phyloP scores from a whole-genome alignment of 1,140 invertebrate genomes.

The Neoseiulus cucumeris region DNA sequence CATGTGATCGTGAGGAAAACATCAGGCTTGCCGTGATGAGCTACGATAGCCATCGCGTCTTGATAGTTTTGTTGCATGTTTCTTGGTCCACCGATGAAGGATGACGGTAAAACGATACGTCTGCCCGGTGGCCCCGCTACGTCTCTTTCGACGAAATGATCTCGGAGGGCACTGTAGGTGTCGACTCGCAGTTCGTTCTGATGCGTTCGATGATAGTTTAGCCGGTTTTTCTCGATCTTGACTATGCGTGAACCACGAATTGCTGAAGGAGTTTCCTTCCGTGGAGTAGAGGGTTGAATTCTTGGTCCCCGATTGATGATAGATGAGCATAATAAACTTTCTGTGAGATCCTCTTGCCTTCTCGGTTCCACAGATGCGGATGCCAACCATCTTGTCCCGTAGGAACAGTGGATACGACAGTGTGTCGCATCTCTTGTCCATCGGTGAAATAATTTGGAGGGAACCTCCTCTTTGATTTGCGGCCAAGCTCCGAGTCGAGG shows the following conservation, averaged over 20 bases:
- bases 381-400: too few relatives aligned
- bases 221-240: conserved; percentile 16
- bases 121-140: conserved; percentile 18
- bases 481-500: too few relatives aligned
- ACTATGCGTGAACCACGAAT: conserved; percentile 21
- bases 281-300: conserved; percentile 19
- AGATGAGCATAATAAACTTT: too few relatives aligned
- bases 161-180: conserved; percentile 17
- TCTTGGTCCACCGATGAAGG: conserved; percentile 26
- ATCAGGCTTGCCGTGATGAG: conserved; percentile 27
- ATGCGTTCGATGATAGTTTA: conserved; percentile 18
- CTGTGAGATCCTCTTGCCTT: too few relatives aligned
- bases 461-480: too few relatives aligned
- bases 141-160: conserved; percentile 18
- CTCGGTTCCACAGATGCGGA: too few relatives aligned
- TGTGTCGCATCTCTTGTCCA: too few relatives aligned
- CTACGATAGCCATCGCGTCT: conserved; percentile 33
- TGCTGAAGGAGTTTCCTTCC: conserved; percentile 21
- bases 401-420: too few relatives aligned
- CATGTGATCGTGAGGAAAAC: conserved; percentile 33
- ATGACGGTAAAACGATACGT: conserved; percentile 20
- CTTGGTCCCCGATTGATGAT: too few relatives aligned
- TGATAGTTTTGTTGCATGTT: conserved; percentile 28
- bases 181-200: conserved; percentile 21
- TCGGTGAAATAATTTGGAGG: too few relatives aligned